A percentile compares a stretch with the other conserved stretches of the same genome.
Evolutionary conservation across 2,113 vertebrate species (phyloP).

Genomic region (Megatriorchis doriae): DNA sequence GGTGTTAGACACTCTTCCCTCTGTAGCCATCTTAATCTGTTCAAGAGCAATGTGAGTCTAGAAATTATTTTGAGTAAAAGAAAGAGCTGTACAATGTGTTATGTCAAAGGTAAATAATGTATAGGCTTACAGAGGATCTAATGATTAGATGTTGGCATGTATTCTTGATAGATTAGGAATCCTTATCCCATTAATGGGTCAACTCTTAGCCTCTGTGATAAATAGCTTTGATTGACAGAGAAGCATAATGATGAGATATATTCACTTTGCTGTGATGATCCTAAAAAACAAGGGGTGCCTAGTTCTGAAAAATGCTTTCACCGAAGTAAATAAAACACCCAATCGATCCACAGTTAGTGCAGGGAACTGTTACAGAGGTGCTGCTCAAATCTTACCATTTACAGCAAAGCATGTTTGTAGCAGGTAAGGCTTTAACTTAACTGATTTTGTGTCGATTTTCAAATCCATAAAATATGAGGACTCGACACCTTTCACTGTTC

Average conservation of each 20-base stretch:
- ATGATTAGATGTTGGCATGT: conserved; percentile 40
- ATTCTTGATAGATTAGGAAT: conserved; percentile 37
- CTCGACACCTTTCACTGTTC: neutral
- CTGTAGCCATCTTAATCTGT: neutral
- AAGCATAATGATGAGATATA: conserved; percentile 24
- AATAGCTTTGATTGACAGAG: conserved; percentile 35
- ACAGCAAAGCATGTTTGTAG: neutral
- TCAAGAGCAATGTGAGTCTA: neutral
- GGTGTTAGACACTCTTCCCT: neutral
- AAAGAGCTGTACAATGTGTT: neutral
- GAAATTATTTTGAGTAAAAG: neutral
- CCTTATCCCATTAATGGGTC: conserved; percentile 31
- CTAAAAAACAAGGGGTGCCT: neutral
- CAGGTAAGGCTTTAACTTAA: neutral
- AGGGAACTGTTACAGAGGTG: neutral
- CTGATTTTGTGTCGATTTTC: neutral
- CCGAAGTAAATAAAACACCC: neutral
- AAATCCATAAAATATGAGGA: neutral
- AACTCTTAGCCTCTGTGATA: conserved; percentile 45
- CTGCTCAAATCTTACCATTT: neutral
- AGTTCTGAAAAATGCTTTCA: neutral
- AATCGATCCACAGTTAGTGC: neutral
- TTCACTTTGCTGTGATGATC: neutral
- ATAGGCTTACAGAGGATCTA: neutral
- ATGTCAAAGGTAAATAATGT: conserved; percentile 45